A percentile compares a stretch with the other conserved stretches of the same genome.
phyloP scores from a whole-genome alignment of 2,113 vertebrate species.

The Scytalopus superciliaris region DNA sequence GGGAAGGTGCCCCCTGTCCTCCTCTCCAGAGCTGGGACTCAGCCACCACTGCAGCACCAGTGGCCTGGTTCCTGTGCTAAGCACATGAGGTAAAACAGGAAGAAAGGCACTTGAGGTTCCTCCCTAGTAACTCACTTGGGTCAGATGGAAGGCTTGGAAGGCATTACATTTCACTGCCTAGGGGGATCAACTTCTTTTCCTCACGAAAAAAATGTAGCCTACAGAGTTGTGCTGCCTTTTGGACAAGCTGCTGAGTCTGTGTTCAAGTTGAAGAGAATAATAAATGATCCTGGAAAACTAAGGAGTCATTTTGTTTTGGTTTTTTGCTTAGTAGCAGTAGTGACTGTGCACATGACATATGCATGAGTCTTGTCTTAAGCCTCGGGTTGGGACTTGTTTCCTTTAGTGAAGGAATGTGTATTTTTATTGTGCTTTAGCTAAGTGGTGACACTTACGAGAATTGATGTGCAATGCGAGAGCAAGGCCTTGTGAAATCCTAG shows the following conservation, averaged over 20 bases:
- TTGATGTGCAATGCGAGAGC: neutral
- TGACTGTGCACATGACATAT: neutral
- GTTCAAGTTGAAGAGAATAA: neutral
- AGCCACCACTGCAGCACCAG: neutral
- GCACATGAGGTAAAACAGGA: neutral
- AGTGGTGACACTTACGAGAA: neutral
- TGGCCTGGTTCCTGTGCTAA: neutral
- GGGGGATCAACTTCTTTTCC: neutral
- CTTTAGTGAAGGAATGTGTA: neutral
- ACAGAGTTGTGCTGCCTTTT: neutral
- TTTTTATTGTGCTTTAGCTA: neutral
- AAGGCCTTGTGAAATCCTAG: neutral
- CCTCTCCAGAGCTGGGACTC: neutral
- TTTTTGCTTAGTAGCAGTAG: neutral
- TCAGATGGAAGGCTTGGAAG: neutral
- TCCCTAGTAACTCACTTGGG: neutral
- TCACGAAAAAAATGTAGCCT: neutral
- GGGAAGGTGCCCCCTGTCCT: neutral
- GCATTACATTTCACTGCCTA: neutral
- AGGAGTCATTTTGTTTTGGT: fast-evolving
- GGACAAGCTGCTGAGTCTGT: neutral
- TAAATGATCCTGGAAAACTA: neutral
- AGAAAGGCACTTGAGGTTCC: neutral
- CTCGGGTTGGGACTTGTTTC: neutral
- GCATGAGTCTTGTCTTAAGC: neutral